Percentiles rank a stretch among this genome's conserved stretches.
phyloP scores from a whole-genome alignment of 2,888 invertebrate species.

The Drosophila ustulata region DNA sequence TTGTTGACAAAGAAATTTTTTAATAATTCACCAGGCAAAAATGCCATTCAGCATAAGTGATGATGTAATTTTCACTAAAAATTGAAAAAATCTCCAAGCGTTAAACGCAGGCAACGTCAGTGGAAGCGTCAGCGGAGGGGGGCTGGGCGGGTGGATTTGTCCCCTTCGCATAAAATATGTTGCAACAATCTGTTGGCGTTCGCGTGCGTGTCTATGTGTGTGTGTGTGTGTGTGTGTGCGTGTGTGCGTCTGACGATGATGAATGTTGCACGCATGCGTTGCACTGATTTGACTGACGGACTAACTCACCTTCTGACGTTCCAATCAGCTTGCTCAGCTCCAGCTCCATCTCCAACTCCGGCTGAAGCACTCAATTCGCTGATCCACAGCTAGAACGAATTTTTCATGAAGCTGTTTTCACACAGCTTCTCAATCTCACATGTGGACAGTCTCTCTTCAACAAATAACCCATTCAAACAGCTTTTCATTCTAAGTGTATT shows the following conservation, averaged over 20 bases:
- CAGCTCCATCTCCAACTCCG: background rate
- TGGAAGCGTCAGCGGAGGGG: background rate
- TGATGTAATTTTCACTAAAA: constrained; percentile 79
- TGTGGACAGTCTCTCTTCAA: background rate
- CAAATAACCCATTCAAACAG: background rate
- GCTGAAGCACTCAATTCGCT: constrained; percentile 1
- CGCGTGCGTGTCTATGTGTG: constrained; percentile 44
- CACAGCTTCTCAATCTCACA: background rate
- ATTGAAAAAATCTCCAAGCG: constrained; percentile 73
- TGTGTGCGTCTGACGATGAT: constrained; percentile 66
- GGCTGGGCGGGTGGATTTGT: background rate
- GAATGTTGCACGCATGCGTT: constrained; percentile 79
- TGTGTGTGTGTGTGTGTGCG: constrained; percentile 45
- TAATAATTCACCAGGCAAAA: constrained; percentile 76
- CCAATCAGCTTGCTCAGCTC: background rate
- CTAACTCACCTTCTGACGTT: constrained; percentile 3
- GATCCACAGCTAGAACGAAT: constrained; percentile 7
- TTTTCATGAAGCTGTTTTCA: background rate
- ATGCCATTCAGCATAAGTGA: constrained; percentile 79
- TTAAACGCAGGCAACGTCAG: constrained; percentile 29
- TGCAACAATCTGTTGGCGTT: constrained; percentile 75
- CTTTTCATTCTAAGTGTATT: too few species aligned
- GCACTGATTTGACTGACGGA: constrained; percentile 62
- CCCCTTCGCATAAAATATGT: constrained; percentile 69
- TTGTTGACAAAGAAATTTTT: constrained; percentile 83